Evolutionary conservation across 1,140 invertebrate species (phyloP), one percentile per base, ranked within the genome.

Genomic region (Drosophila navojoa): DNA sequence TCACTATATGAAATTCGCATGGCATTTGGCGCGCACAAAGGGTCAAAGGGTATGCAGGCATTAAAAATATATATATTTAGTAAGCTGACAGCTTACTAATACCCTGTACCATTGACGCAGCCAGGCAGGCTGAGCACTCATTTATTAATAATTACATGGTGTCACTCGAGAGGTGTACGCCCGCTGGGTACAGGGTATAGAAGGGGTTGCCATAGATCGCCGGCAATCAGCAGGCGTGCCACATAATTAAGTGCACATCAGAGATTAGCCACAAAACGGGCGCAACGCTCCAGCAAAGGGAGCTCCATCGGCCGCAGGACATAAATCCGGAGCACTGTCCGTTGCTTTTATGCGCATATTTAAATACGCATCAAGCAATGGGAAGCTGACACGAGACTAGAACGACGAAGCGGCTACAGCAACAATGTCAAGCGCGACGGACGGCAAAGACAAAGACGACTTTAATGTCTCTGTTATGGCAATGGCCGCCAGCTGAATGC

Each of bases 191-290:
- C 19, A 40, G 38, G 13, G 42, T 45, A 32, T 54, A 4, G 15
- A 64, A 75, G 53, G 71, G 59, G 53, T 68, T 68, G 57, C 60
- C 68, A 71, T 42, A 53, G 57, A 77, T 57, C 76, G 44, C 57
- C 22, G 52, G 66, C 76, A 79, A 86, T 84, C 84, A 82, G 81
- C 74, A 74, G 77, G 76, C 81, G 69, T 71, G 70, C 79, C 73
- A 82, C 84, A 77, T 87, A 87, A 87, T 87, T 89, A 87, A 84
- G 84, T 89, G 77, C 77, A 89, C 80, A 87, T 87, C 84, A 89
- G 84, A 87, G 84, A 87, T 87, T 89, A 87, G 82, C 84, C 72
- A 72, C 77, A 84, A 82, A 76, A 59, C 29, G 19, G 50, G 47
- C 19, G 32, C 13, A 10, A 4, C 13, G 27, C 52, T 22, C 29